Percentiles rank a stretch among this genome's conserved stretches.
phyloP scores from a whole-genome alignment of 2,113 vertebrate species.

The Aphelocoma coerulescens region DNA sequence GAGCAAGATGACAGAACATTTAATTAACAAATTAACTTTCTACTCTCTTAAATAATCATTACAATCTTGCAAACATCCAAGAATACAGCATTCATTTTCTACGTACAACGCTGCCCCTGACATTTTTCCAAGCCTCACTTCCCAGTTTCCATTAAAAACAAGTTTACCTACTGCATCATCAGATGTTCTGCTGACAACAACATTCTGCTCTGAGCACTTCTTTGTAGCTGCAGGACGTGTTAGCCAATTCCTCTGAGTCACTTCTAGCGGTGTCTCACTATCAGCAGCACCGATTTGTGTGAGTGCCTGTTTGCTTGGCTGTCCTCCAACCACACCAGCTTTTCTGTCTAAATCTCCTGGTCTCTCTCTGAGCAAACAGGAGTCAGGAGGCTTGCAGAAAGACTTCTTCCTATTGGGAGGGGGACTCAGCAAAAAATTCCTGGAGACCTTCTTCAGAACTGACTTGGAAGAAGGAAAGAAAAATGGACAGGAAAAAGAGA shows the following conservation, averaged over 20 bases:
- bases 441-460: not conserved
- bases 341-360: not conserved
- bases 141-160: conserved; percentile 24
- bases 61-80: not conserved
- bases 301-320: conserved; percentile 11
- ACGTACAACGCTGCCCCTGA: not conserved
- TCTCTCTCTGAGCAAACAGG: not conserved
- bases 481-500: not conserved
- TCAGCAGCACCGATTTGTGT: not conserved
- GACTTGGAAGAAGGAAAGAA: not conserved
- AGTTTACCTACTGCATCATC: conserved; percentile 25
- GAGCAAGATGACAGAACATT: conserved; percentile 24
- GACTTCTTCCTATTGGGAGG: not conserved
- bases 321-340: not conserved
- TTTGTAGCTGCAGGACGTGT: not conserved
- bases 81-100: not conserved
- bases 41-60: conserved; percentile 39
- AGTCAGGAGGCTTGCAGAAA: not conserved
- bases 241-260: conserved; percentile 42
- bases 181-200: conserved; percentile 29
- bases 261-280: not conserved
- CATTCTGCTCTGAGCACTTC: not conserved
- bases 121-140: conserved; percentile 16
- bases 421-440: not conserved
- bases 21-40: conserved; percentile 54